phyloP scores from a whole-genome alignment of 2,113 vertebrate species.

The Spheniscus mendiculus region DNA sequence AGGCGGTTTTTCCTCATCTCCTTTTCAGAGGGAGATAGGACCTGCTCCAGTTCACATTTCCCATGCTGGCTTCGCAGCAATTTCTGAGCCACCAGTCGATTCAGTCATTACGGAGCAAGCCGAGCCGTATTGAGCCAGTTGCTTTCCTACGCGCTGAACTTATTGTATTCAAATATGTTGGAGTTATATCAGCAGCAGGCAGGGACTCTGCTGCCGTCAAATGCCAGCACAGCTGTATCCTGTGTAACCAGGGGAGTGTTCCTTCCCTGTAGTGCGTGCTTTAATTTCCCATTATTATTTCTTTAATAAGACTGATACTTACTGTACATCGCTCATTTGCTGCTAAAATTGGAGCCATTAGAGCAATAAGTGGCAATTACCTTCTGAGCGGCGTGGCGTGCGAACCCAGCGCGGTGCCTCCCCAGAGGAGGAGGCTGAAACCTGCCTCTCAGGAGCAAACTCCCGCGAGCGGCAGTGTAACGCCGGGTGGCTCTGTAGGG shows the following conservation, averaged over 20 bases:
- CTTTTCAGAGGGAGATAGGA: not conserved
- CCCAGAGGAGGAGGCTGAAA: not conserved
- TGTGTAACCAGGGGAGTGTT: not conserved
- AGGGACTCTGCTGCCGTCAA: slow-evolving; percentile 7
- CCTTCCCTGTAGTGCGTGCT: not conserved
- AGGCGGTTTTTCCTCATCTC: not conserved
- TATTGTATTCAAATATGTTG: not conserved
- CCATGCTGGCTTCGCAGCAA: not conserved
- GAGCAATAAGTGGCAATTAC: slow-evolving; percentile 55
- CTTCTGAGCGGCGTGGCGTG: not conserved
- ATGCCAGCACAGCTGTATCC: not conserved
- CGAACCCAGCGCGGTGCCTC: not conserved
- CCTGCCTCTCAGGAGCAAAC: not conserved
- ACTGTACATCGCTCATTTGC: slow-evolving; percentile 49
- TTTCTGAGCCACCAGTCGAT: not conserved
- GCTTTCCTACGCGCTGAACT: not conserved
- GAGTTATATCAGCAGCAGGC: not conserved
- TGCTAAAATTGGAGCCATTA: slow-evolving; percentile 61
- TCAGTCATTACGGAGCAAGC: not conserved
- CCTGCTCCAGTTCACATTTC: not conserved
- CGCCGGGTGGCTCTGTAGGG: not conserved
- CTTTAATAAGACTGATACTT: slow-evolving; percentile 53
- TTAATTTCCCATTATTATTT: slow-evolving; percentile 60
- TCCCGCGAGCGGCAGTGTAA: not conserved
- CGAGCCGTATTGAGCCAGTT: not conserved